Conservation (phyloP, 2,888 invertebrate species). For the Unio pictorum region DNA sequence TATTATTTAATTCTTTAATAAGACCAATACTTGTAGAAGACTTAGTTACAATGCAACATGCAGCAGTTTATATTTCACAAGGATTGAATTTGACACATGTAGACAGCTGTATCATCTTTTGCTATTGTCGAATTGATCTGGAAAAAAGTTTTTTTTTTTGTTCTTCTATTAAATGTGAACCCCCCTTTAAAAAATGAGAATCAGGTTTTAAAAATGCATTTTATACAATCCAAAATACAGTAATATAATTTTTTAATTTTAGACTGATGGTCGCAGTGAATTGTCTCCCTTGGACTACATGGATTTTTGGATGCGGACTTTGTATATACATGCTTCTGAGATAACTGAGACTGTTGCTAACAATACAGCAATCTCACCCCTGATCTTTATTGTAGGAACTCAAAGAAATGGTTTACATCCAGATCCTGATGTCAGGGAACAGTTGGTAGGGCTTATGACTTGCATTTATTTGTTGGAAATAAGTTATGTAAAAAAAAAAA, state of each 20-base stretch:
- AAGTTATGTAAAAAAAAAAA: not conserved
- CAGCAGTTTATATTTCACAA: too few species aligned
- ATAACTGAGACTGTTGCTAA: slow-evolving; percentile 49
- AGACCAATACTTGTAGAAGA: too few species aligned
- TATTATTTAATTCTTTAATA: too few species aligned
- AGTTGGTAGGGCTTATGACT: slow-evolving; percentile 38
- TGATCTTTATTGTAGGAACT: slow-evolving; percentile 71
- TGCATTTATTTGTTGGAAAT: not conserved
- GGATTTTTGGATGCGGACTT: slow-evolving; percentile 68
- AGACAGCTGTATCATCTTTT: too few species aligned
- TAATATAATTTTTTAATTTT: not conserved
- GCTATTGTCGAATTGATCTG: too few species aligned
- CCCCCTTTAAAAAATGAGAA: too few species aligned
- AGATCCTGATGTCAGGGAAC: slow-evolving; percentile 46
- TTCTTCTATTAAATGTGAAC: too few species aligned
- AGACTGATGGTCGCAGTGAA: slow-evolving; percentile 20
- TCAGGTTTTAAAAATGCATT: not conserved
- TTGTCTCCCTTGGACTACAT: slow-evolving; percentile 63
- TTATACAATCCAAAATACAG: not conserved
- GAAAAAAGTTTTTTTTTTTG: too few species aligned
- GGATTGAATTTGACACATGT: too few species aligned
- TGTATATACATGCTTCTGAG: slow-evolving; percentile 66
- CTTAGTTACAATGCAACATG: too few species aligned
- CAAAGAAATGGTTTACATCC: slow-evolving; percentile 65
- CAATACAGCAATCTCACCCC: slow-evolving; percentile 64